These are phyloP conservation scores for Sebastolobus altivelis DNA, from an alignment of 2,797 vertebrate species.

Conservation along the genomic window DNA sequence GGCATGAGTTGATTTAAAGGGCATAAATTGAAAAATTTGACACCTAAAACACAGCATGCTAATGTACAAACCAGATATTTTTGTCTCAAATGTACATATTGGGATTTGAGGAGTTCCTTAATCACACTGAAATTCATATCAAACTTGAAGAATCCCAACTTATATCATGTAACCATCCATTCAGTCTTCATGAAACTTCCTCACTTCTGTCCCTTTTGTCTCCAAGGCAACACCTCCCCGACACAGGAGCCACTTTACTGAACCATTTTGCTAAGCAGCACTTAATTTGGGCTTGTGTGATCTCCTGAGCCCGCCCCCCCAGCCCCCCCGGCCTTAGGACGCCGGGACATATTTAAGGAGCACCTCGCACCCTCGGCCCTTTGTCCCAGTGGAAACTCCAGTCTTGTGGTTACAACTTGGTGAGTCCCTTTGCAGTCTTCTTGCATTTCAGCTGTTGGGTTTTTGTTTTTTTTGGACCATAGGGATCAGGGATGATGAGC, in stretches of 20 bases:
- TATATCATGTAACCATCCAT: not conserved
- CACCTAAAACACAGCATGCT: not conserved
- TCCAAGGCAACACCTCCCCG: slow-evolving; percentile 64
- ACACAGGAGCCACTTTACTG: slow-evolving; percentile 75
- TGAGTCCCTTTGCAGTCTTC: slow-evolving; percentile 75
- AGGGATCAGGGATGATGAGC: slow-evolving; percentile 29
- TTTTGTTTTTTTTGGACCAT: slow-evolving; percentile 26
- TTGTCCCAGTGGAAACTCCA: slow-evolving; percentile 86
- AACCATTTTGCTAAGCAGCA: slow-evolving; percentile 78
- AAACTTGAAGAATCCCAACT: not conserved
- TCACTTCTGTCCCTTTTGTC: slow-evolving; percentile 24
- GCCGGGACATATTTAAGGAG: slow-evolving; percentile 84
- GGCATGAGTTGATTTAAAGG: not conserved
- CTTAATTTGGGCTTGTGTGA: slow-evolving; percentile 88
- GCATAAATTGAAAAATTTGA: not conserved
- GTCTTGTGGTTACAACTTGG: slow-evolving; percentile 83
- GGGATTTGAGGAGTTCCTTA: not conserved
- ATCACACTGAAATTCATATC: not conserved
- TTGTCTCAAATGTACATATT: not conserved
- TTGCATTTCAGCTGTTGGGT: slow-evolving; percentile 23
- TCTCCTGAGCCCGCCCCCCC: slow-evolving; percentile 74
- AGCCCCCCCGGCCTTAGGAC: slow-evolving; percentile 43
- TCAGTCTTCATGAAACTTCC: slow-evolving; percentile 8
- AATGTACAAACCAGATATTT: not conserved
- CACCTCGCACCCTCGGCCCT: slow-evolving; percentile 60